A percentile compares a stretch with the other conserved stretches of the same genome.
phyloP scores from a whole-genome alignment of 2,113 vertebrate genomes.

The Mirounga angustirostris region DNA sequence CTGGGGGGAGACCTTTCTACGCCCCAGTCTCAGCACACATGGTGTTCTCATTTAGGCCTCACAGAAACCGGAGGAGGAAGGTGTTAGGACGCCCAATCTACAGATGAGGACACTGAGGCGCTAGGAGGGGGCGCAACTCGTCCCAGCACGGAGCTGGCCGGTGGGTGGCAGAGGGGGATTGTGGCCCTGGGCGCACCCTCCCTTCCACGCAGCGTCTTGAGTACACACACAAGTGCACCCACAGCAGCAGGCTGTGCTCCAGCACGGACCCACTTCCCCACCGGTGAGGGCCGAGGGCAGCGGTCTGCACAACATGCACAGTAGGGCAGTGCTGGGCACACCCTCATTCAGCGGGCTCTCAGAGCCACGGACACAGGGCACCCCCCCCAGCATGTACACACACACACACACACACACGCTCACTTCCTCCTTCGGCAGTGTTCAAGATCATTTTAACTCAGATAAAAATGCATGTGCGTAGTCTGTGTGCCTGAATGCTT shows the following conservation, averaged over 20 bases:
- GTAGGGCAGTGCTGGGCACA: neutral
- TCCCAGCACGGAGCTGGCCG: neutral
- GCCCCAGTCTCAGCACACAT: neutral
- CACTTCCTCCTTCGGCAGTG: neutral
- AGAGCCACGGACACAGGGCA: neutral
- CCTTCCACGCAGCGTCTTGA: neutral
- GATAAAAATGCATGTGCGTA: neutral
- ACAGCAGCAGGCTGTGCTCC: neutral
- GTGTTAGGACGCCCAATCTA: neutral
- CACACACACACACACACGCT: neutral
- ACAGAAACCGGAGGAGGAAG: rapidly evolving
- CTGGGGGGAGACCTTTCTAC: neutral
- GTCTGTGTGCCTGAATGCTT: neutral
- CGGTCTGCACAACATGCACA: neutral
- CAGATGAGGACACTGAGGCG: neutral
- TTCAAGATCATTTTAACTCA: slow-evolving; percentile 8
- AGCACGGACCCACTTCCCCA: neutral
- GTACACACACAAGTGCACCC: neutral
- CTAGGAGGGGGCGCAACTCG: rapidly evolving
- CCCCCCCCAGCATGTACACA: neutral
- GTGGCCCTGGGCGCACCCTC: neutral
- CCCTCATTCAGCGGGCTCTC: neutral
- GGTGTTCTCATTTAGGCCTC: neutral
- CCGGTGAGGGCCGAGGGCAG: neutral
- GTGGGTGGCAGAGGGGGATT: neutral